Evolutionary conservation across 2,888 invertebrate genomes (phyloP).

Genomic region (Gerris lacustris): DNA sequence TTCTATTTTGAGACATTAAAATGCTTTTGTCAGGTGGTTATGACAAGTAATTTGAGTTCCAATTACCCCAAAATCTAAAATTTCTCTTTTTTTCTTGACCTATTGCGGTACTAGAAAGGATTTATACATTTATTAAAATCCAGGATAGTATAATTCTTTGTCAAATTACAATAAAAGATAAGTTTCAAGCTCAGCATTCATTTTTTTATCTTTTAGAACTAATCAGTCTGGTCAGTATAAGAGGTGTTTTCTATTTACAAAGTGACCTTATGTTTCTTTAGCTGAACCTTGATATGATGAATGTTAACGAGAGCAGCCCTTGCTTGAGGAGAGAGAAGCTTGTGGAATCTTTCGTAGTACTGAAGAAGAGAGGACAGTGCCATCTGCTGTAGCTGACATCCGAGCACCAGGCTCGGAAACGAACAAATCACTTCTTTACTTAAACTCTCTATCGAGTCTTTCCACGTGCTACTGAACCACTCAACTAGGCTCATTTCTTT

Average conservation of each 20-base stretch:
- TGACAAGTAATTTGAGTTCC: no score
- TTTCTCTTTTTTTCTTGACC: no score
- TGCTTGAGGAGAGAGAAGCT: constrained; percentile 73
- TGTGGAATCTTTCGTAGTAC: constrained; percentile 95
- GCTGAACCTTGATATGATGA: constrained; percentile 97
- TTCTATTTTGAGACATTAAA: no score
- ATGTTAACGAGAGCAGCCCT: constrained; percentile 88
- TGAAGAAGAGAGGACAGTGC: constrained; percentile 91
- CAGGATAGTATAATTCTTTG: no score
- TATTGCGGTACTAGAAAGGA: no score
- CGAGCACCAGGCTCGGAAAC: constrained; percentile 92
- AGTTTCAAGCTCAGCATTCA: no score
- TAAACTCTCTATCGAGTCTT: constrained; percentile 83
- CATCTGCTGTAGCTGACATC: constrained; percentile 85
- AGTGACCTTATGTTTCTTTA: constrained; percentile 96
- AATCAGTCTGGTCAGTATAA: no score
- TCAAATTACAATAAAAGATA: no score
- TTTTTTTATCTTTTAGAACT: no score
- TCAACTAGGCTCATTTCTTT: constrained; percentile 76
- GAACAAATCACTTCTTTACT: constrained; percentile 88
- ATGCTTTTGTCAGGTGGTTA: no score
- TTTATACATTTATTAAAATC: no score
- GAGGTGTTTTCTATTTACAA: constrained; percentile 45
- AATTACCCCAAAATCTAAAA: no score
- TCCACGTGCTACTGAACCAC: constrained; percentile 88